phyloP scores from a whole-genome alignment of 2,113 vertebrate genomes.

The Corythornis madagascariensis region DNA sequence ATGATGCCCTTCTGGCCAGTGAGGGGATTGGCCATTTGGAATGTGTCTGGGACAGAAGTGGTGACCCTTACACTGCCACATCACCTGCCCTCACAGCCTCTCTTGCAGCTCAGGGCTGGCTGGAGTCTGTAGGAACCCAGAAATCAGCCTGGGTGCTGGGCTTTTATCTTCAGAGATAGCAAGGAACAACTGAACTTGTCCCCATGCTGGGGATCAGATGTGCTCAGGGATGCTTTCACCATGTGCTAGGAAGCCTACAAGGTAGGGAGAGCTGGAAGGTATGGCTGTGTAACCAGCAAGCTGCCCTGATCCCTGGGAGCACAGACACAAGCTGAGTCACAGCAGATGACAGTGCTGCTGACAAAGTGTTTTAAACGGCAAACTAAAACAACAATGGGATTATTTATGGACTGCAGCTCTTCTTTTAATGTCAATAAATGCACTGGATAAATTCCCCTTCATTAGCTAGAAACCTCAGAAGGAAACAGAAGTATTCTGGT shows the following conservation, averaged over 20 bases:
- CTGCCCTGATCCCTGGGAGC: neutral
- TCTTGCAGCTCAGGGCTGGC: neutral
- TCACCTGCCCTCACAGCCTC: neutral
- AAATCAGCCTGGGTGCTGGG: neutral
- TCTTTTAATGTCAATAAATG: slow-evolving; percentile 69
- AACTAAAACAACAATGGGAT: slow-evolving; percentile 63
- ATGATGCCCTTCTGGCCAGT: neutral
- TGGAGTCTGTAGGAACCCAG: neutral
- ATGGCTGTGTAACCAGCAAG: slow-evolving; percentile 6
- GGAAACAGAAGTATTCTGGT: slow-evolving; percentile 70
- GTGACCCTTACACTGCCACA: neutral
- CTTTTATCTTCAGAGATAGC: neutral
- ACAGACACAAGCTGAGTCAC: slow-evolving; percentile 60
- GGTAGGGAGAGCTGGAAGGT: slow-evolving; percentile 36
- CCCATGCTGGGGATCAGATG: neutral
- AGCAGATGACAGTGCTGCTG: slow-evolving; percentile 49
- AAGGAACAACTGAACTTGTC: neutral
- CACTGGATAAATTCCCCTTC: slow-evolving; percentile 68
- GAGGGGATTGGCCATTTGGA: neutral
- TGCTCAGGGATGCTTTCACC: neutral
- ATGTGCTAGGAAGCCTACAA: neutral
- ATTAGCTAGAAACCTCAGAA: slow-evolving; percentile 72
- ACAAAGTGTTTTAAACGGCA: slow-evolving; percentile 63
- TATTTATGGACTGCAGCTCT: slow-evolving; percentile 64
- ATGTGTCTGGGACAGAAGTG: neutral